Evolutionary conservation across 1,140 invertebrate species (phyloP).

Genomic region (Sitobion miscanthi): DNA sequence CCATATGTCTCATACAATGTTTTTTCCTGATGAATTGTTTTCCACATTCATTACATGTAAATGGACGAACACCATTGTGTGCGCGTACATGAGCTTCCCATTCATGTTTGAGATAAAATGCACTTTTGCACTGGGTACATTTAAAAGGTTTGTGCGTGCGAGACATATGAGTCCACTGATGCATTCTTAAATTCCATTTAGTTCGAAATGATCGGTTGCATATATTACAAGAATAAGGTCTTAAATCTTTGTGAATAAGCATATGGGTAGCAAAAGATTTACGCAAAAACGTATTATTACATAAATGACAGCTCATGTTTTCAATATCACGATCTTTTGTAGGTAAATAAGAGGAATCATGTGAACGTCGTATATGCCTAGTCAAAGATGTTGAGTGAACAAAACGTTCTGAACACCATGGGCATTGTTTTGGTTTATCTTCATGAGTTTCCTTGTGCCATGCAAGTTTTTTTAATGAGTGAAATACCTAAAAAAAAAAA

Average conservation of each 20-base stretch:
- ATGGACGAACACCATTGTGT: constrained; percentile 79
- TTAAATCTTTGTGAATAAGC: constrained; percentile 76
- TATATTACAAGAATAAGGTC: constrained; percentile 78
- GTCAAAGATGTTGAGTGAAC: constrained; percentile 81
- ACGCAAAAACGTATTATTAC: constrained; percentile 78
- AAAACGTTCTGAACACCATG: constrained; percentile 82
- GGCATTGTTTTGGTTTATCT: constrained; percentile 80
- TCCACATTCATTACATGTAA: constrained; percentile 91
- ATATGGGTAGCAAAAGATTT: constrained; percentile 82
- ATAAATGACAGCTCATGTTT: constrained; percentile 80
- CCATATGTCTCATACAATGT: constrained; percentile 87
- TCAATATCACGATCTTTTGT: constrained; percentile 67
- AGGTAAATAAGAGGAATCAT: constrained; percentile 78
- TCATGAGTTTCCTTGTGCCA: constrained; percentile 88
- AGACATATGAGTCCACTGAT: constrained; percentile 87
- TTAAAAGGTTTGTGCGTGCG: constrained; percentile 84
- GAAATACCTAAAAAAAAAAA: constrained; percentile 63
- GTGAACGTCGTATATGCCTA: constrained; percentile 79
- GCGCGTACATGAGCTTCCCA: constrained; percentile 84
- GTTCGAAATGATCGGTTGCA: constrained; percentile 86
- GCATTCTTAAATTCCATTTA: constrained; percentile 87
- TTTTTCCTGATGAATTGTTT: constrained; percentile 92
- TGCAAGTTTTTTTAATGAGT: constrained; percentile 79
- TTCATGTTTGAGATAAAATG: constrained; percentile 80
- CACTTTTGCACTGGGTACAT: constrained; percentile 81